Conservation (phyloP, 2,797 vertebrate genomes). For the Clarias laeviceps region DNA sequence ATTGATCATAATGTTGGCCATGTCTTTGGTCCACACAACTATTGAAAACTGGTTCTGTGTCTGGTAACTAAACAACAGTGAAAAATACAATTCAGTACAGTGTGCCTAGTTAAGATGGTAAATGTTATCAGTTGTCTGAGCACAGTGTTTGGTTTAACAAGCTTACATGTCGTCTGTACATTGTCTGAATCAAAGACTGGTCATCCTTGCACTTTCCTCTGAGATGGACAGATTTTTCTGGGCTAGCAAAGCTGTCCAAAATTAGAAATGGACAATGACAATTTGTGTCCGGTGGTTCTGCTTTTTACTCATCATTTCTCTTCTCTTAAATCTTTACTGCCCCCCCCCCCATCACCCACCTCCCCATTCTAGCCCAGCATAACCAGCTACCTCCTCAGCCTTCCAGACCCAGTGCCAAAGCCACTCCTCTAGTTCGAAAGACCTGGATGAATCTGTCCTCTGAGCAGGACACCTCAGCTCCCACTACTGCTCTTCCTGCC, state of each 20-base stretch:
- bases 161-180: neutral
- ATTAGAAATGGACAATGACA: neutral
- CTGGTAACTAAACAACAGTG: neutral
- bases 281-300: slow-evolving; percentile 7
- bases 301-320: slow-evolving; percentile 2
- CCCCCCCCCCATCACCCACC: neutral
- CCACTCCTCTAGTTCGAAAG: slow-evolving; percentile 57
- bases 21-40: neutral
- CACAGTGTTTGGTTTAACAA: neutral
- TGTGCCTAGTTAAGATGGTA: neutral
- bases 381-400: slow-evolving; percentile 59
- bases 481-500: neutral
- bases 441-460: slow-evolving; percentile 30
- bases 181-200: neutral
- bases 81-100: neutral
- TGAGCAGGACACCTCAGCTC: slow-evolving; percentile 35
- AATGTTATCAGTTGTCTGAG: no score
- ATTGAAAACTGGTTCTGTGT: neutral
- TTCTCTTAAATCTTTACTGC: slow-evolving; percentile 30
- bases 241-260: no score
- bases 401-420: slow-evolving; percentile 60
- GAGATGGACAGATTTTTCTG: neutral
- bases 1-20: neutral
- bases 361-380: slow-evolving; percentile 55
- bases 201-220: no score